Percentiles rank a stretch among this genome's conserved stretches.
Conservation (phyloP, 2,797 vertebrate species). For the Microctenopoma steveboyesi region DNA sequence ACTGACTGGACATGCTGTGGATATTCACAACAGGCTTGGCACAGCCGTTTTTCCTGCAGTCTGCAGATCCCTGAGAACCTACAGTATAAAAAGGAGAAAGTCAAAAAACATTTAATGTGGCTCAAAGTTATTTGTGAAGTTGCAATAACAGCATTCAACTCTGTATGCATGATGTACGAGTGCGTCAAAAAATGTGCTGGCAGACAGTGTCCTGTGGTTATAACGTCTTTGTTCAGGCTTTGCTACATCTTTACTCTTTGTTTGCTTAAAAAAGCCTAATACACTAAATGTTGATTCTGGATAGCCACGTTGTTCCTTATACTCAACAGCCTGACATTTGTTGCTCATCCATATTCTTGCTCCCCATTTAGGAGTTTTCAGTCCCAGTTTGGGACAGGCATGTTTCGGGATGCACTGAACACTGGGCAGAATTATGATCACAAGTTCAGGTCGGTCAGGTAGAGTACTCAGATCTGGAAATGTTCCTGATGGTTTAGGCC, state of each 20-base stretch:
- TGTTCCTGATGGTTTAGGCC: neutral
- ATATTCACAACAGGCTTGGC: slow-evolving; percentile 36
- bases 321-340: neutral
- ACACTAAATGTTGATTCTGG: neutral
- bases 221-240: neutral
- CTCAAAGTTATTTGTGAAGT: neutral
- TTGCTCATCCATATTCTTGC: neutral
- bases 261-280: neutral
- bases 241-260: neutral
- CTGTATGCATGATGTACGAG: neutral
- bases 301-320: neutral
- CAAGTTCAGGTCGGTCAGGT: neutral
- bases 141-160: neutral
- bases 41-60: slow-evolving; percentile 25
- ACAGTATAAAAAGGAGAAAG: slow-evolving; percentile 30
- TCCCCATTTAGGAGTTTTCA: neutral
- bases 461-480: neutral
- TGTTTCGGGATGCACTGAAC: neutral
- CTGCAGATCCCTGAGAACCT: slow-evolving; percentile 52
- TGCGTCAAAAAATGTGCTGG: too few species aligned
- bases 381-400: neutral
- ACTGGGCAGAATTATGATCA: neutral
- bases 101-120: neutral
- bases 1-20: slow-evolving; percentile 65
- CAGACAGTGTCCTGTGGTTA: neutral